Evolutionary conservation across 2,113 vertebrate species (phyloP).

Genomic region (Acrocephalus kingi): DNA sequence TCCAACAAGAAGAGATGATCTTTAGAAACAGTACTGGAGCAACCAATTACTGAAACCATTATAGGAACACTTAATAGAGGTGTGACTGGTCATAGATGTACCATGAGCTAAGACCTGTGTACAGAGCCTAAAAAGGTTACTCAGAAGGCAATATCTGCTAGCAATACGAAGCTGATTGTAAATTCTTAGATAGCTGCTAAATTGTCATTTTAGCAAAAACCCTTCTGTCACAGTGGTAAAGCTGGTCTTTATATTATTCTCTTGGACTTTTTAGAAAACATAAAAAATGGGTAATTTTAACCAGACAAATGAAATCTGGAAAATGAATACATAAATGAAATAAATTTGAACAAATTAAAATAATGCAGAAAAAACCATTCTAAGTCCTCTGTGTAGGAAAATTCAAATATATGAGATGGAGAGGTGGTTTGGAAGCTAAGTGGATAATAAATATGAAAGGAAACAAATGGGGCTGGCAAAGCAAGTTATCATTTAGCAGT

Average conservation of each 20-base stretch:
- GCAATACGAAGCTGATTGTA: not conserved
- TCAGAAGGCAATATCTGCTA: not conserved
- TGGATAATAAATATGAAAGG: not conserved
- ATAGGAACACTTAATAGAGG: not conserved
- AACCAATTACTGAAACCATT: not conserved
- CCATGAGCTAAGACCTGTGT: not conserved
- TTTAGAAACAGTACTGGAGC: not conserved
- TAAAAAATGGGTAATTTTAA: not conserved
- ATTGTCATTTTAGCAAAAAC: not conserved
- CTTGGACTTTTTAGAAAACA: not conserved
- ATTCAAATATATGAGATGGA: not conserved
- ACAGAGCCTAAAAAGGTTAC: not conserved
- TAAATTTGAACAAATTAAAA: not conserved
- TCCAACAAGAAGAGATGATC: not conserved
- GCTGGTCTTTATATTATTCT: not conserved
- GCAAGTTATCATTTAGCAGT: not conserved
- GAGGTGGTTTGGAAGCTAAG: not conserved
- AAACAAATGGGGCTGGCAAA: not conserved
- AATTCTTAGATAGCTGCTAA: not conserved
- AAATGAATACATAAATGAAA: not conserved
- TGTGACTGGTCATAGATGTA: not conserved
- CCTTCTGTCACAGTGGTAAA: not conserved
- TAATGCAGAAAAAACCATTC: not conserved
- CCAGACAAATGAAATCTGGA: not conserved
- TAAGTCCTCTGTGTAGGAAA: not conserved